Evolutionary conservation across 2,113 vertebrate species (phyloP).

Genomic region (Rallus limicola): DNA sequence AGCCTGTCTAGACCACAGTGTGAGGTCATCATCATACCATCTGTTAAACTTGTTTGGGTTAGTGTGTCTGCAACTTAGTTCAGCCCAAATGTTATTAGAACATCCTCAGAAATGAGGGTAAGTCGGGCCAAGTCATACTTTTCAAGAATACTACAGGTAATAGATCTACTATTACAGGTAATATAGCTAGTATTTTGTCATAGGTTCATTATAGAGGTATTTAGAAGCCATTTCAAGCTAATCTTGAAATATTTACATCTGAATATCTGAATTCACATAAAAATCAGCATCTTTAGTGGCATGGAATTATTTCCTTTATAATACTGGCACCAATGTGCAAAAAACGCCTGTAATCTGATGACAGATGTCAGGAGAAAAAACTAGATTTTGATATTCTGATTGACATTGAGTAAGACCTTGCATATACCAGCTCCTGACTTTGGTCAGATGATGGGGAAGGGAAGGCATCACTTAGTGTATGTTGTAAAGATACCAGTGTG

Average conservation of each 20-base stretch:
- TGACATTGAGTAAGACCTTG: neutral
- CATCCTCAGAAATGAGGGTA: neutral
- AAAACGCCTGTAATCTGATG: neutral
- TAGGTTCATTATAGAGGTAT: neutral
- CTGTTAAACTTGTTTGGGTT: constrained; percentile 18
- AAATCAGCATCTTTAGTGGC: neutral
- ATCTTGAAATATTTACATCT: neutral
- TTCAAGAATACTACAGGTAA: neutral
- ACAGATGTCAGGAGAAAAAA: neutral
- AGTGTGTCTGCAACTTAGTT: neutral
- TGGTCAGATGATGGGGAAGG: neutral
- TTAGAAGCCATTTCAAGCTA: neutral
- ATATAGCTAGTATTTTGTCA: neutral
- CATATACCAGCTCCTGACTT: neutral
- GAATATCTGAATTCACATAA: neutral
- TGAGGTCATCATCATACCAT: constrained; percentile 11
- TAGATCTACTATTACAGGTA: neutral
- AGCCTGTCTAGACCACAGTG: constrained; percentile 33
- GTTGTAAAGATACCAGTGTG: neutral
- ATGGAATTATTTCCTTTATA: neutral
- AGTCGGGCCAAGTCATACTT: neutral
- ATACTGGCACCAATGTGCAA: neutral
- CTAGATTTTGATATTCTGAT: neutral
- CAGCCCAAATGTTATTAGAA: neutral
- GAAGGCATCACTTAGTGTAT: neutral